Conservation (phyloP, 2,797 vertebrate genomes). For the Pagetopsis macropterus region DNA sequence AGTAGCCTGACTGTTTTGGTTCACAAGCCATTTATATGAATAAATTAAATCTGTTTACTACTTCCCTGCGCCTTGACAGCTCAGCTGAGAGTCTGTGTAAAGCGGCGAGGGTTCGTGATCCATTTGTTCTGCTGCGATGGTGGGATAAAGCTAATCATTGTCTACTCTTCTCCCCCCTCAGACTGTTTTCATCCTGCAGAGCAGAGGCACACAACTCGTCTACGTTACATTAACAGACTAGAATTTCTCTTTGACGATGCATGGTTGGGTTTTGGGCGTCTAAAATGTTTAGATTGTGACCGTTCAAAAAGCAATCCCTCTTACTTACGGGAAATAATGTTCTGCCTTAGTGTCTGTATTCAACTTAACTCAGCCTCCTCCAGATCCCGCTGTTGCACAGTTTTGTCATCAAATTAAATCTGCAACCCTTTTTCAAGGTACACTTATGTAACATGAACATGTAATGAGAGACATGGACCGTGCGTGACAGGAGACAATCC, state of each 20-base stretch:
- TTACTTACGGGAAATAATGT: slow-evolving; percentile 40
- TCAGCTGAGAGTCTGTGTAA: slow-evolving; percentile 68
- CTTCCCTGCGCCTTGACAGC: slow-evolving; percentile 62
- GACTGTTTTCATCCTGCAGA: slow-evolving; percentile 65
- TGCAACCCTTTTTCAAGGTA: slow-evolving; percentile 49
- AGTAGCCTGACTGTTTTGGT: slow-evolving; percentile 66
- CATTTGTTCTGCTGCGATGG: slow-evolving; percentile 78
- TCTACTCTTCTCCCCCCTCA: slow-evolving; percentile 60
- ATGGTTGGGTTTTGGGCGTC: slow-evolving; percentile 31
- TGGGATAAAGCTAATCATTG: slow-evolving; percentile 78
- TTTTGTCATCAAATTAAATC: slow-evolving; percentile 66
- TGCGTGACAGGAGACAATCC: slow-evolving; percentile 47
- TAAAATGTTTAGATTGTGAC: slow-evolving; percentile 63
- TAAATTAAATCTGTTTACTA: slow-evolving; percentile 76
- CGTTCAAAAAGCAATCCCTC: slow-evolving; percentile 57
- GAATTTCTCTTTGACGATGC: slow-evolving; percentile 62
- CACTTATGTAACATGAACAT: slow-evolving; percentile 61
- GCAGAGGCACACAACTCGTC: slow-evolving; percentile 54
- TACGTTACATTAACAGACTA: slow-evolving; percentile 55
- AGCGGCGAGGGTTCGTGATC: slow-evolving; percentile 67
- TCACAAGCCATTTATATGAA: slow-evolving; percentile 71
- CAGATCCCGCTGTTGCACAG: slow-evolving; percentile 24
- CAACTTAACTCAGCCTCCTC: slow-evolving; percentile 38
- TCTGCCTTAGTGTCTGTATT: slow-evolving; percentile 40
- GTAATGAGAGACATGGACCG: slow-evolving; percentile 64